Conservation (phyloP, 1,140 invertebrate species). For the Drosophila ercepeae region DNA sequence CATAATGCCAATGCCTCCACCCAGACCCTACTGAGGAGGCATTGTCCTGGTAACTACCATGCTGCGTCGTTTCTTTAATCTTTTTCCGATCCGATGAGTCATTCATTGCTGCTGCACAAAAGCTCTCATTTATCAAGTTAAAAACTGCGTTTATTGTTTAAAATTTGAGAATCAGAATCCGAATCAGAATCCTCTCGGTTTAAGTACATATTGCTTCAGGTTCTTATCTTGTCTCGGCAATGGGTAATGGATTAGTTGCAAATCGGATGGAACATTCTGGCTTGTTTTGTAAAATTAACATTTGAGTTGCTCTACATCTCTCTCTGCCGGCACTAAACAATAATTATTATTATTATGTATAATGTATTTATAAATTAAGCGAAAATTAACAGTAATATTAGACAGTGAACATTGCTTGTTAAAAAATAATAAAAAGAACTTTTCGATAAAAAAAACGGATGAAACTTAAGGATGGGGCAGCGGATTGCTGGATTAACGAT, state of each 20-base stretch:
- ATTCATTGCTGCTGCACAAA: neutral
- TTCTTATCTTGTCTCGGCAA: conserved; percentile 31
- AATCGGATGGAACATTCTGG: conserved; percentile 32
- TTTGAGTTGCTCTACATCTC: conserved; percentile 31
- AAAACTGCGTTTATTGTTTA: conserved; percentile 75
- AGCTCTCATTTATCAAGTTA: conserved; percentile 24
- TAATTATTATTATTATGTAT: conserved; percentile 42
- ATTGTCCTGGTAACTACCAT: conserved; percentile 8
- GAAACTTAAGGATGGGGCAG: conserved; percentile 64
- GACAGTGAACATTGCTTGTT: conserved; percentile 37
- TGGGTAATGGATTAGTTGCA: conserved; percentile 35
- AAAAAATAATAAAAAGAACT: conserved; percentile 48
- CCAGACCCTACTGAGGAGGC: conserved; percentile 61
- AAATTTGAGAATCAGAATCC: conserved; percentile 61
- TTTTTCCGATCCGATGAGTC: neutral
- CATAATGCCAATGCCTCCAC: conserved; percentile 86
- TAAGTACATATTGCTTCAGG: conserved; percentile 72
- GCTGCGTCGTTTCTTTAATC: too few species aligned
- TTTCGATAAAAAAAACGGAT: conserved; percentile 36
- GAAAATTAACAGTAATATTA: conserved; percentile 50
- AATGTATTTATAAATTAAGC: conserved; percentile 49
- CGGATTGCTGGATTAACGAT: conserved; percentile 23
- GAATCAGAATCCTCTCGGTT: too few species aligned
- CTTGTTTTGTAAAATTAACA: conserved; percentile 22
- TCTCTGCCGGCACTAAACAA: conserved; percentile 44